These are phyloP conservation scores for Leptoteleia sp. DNA, from an alignment of 1,140 invertebrate genomes.

Conservation along the genomic window DNA sequence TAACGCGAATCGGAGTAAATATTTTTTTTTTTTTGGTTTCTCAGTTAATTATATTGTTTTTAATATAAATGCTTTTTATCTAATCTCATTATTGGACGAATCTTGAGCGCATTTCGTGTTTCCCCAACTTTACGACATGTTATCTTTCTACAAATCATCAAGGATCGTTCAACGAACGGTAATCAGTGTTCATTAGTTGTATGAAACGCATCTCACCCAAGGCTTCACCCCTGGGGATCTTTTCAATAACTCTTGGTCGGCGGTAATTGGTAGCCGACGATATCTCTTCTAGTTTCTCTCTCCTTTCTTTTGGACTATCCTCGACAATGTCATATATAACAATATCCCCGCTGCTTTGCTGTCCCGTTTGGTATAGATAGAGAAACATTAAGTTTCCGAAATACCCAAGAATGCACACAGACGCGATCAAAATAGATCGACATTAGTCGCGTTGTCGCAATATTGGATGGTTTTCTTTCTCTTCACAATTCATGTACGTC, in stretches of 20 bases:
- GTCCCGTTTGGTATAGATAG: constrained; percentile 78
- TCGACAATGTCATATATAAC: constrained; percentile 80
- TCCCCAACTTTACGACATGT: constrained; percentile 33
- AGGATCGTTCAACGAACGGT: constrained; percentile 72
- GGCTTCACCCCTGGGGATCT: constrained; percentile 75
- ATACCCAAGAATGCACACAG: constrained; percentile 67
- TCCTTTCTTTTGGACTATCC: constrained; percentile 62
- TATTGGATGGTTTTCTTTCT: constrained; percentile 69
- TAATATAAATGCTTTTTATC: constrained; percentile 1
- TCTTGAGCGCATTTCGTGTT: constrained; percentile 21
- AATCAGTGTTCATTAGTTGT: constrained; percentile 80
- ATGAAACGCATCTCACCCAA: constrained; percentile 71
- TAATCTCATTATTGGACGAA: constrained; percentile 6
- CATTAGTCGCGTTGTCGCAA: constrained; percentile 69
- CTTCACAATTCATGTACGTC: constrained; percentile 70
- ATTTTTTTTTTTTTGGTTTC: no score
- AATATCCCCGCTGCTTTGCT: constrained; percentile 75
- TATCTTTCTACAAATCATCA: constrained; percentile 75
- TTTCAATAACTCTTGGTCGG: constrained; percentile 81
- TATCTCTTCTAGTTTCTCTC: constrained; percentile 75
- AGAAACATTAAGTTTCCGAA: constrained; percentile 79
- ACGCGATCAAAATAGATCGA: constrained; percentile 66
- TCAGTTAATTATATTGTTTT: no score
- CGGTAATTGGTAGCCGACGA: constrained; percentile 78
- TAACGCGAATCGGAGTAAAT: no score